Base-by-base conservation (phyloP, 2,797 vertebrate species). In the Pseudochirops cupreus region DNA sequence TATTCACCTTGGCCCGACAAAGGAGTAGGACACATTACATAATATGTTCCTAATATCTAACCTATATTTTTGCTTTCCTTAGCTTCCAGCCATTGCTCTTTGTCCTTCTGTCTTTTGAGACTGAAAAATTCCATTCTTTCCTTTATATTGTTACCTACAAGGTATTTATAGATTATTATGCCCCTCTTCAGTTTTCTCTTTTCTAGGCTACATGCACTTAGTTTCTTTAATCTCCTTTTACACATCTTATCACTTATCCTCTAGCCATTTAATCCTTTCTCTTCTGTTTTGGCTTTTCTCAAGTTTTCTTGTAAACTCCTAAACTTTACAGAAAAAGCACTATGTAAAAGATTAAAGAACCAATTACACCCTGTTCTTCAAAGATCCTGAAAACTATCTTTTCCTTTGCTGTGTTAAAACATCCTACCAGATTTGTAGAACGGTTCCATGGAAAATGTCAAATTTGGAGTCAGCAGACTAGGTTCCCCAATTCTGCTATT, bases 101-200 rank as follows among this genome's bases (percentile, higher is more conserved):
- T 95, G 95, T 97, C 96, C 95, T 96, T 0, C 0, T 39, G 82
- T 91, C 96, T 97, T 96, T 94, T 91, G 96, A 97, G 96, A 98
- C 91, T 91, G 93, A 96, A 97, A 96, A 97, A 98, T 96, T 97
- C 96, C 94, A 95, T 96, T 96, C 94, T 90, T 97, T 98, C 97
- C 96, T 96, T 97, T 97, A 97, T 94, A 59, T 94, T 91, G 74
- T 94, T 97, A 96, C 93, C 91, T 93, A 95, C 33, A 95, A 98
- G 95, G 93, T 95, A 94, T 98, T 97, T 98, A 98, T 98, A 98
- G 96, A 94, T 89, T 62, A 31, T 95, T 59, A 91, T 94, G 93
- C 56, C 29, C 96, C 56, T 95, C 53, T 92, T 97, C 46, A 53
- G 92, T 90, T 95, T 95, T 96, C 53, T 92, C 82, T 94, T 96